Evolutionary conservation across 2,113 vertebrate genomes (phyloP), one percentile per base, ranked within the genome.

Genomic region (Clarias batrachus): DNA sequence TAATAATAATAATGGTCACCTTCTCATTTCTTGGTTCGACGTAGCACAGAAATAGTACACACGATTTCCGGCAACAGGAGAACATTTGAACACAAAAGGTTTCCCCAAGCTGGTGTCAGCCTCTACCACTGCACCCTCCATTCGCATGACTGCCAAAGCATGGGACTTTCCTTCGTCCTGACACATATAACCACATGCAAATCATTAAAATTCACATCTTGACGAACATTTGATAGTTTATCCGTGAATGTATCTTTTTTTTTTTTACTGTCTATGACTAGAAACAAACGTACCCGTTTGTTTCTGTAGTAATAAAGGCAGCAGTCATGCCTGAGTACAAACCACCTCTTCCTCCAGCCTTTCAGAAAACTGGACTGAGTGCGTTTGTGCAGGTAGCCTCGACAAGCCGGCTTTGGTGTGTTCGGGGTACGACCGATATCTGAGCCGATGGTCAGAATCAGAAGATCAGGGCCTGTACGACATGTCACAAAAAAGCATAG

Each of bases 341-440:
- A 98, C 97, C 97, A 98, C 76, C 97, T 96, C 92, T 97, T 98
- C 89, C 97, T 96, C 97, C 97, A 98, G n/a, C 97, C 96, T 92
- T 96, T 97, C 74, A 97, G 21, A 74, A 97, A 92, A 0, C 96
- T 93, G 0, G 96, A 97, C 30, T 97, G 96, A 33, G 96, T 97
- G 74, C 96, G 93, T 87, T 98, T 98, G 84, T 97, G 95, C 10
- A 98, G 92, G 85, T 98, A 97, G n/a, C 97, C 96, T 0, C 95
- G 93, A 83, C 96, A 99, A 3, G 96, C 92, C 3, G 96, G 97
- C 70, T 95, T 93, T 0, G 97, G 96, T 0, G 93, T 96, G 85
- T 96, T 98, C 3, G 97, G 97, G 57, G 92, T 93, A 14, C 93
- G 94, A 63, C 96, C 96, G 70, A 98, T 98, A 89, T 97, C 97